These are phyloP conservation scores for Ganaspis brasiliensis DNA, from an alignment of 2,888 invertebrate species.

Conservation along the genomic window DNA sequence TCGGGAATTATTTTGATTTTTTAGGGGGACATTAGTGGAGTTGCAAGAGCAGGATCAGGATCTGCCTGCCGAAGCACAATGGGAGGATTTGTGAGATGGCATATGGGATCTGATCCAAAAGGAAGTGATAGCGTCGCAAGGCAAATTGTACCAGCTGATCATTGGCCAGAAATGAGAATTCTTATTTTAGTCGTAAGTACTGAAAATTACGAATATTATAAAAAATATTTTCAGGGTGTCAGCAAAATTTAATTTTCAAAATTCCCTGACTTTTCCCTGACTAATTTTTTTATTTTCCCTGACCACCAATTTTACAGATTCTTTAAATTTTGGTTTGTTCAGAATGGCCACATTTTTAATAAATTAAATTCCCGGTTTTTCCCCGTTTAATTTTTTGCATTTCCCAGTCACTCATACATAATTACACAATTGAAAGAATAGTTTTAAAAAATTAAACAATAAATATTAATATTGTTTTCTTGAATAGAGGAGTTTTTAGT, in stretches of 20 bases:
- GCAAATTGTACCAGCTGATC: conserved; percentile 86
- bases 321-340: too few relatives aligned
- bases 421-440: too few relatives aligned
- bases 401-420: too few relatives aligned
- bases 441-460: too few relatives aligned
- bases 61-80: conserved; percentile 97
- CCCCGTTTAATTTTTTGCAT: too few relatives aligned
- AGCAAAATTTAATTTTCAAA: conserved; percentile 11
- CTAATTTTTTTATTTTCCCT: too few relatives aligned
- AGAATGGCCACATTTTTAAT: too few relatives aligned
- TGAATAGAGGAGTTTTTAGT: too few relatives aligned
- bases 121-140: conserved; percentile 90
- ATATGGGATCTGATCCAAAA: conserved; percentile 84
- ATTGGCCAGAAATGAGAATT: conserved; percentile 96
- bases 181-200: conserved; percentile 91
- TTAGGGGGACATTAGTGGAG: conserved; percentile 86
- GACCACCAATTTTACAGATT: too few relatives aligned
- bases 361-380: too few relatives aligned
- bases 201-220: background rate
- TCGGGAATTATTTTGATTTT: conserved; percentile 35
- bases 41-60: conserved; percentile 95
- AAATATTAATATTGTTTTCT: too few relatives aligned
- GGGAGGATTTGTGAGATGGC: conserved; percentile 98
- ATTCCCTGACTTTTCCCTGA: background rate
- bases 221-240: too few relatives aligned